Percentiles rank a stretch among this genome's conserved stretches.
These are phyloP conservation scores for Lineus longissimus DNA, from an alignment of 1,140 invertebrate species.

Conservation along the genomic window DNA sequence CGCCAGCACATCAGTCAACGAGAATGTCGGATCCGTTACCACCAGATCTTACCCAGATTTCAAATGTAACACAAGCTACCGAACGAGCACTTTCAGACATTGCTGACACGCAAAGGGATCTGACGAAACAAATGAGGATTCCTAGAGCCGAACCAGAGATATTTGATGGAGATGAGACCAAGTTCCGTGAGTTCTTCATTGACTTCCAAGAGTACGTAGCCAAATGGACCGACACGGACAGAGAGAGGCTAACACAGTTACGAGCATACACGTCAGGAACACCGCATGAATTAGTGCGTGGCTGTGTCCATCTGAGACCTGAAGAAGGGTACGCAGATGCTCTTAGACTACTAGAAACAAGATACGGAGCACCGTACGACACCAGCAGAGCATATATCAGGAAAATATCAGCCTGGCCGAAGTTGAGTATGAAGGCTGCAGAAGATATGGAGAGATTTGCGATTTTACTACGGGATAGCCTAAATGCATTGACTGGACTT, in stretches of 20 bases:
- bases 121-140: neutral
- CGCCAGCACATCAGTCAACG: no score
- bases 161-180: conserved; percentile 4
- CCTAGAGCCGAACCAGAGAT: conserved; percentile 4
- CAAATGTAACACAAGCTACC: no score
- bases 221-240: neutral
- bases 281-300: conserved; percentile 5
- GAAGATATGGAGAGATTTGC: neutral
- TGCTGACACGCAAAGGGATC: no score
- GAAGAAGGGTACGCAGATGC: no score
- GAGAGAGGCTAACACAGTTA: conserved; percentile 6
- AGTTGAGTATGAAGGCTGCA: neutral
- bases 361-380: no score
- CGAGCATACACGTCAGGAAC: neutral
- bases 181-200: neutral
- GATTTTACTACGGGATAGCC: conserved; percentile 1
- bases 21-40: no score
- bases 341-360: no score
- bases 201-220: conserved; percentile 5
- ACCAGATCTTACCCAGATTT: no score
- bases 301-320: no score
- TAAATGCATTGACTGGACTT: neutral
- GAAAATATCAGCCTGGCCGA: neutral
- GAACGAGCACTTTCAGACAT: no score
- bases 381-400: conserved; percentile 3